Base-by-base conservation (phyloP, 2,888 invertebrate species). In the Troides helena region DNA sequence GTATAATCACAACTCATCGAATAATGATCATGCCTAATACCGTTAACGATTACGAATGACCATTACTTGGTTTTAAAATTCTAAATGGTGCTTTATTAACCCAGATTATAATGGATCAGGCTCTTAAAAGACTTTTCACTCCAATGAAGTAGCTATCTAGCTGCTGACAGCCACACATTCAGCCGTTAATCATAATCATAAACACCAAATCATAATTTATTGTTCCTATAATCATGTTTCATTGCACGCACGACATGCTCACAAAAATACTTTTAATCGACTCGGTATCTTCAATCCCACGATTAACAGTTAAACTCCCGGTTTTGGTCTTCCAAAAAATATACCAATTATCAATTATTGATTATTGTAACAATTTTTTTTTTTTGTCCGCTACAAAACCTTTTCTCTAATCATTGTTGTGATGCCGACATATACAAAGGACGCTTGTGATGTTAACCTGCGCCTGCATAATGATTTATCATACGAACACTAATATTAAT, bases 401-500 rank as follows among this genome's bases (percentile, higher is more conserved):
- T 10, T 3, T 18, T 14, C 30, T 30, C 53, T 3, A 30, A 30
- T 5, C 53, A 53, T 14, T 53, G 18, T 58, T 14, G 6, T 23
- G n/a, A 23, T 23, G 57, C 57, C 12, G 23, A 5, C n/a, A 58
- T 58, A 6, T 58, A 23, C 4, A 25, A 25, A 25, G 14, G 57
- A 23, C 10, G 53, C 56, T 65, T 67, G 23, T 64, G 36, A 67
- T 53, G 53, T 36, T 5, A 21, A 6, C 18, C 59, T 10, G 23
- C 10, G 23, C 53, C 30, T 21, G 39, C n/a, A 30, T 17, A 60
- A 62, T 63, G 56, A 63, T 21, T 63, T 67, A 60, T 67, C 62
- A 57, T 63, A 46, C 63, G 46, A 53, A 66, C 43, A 43, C 46
- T 67, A 53, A 66, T 70, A 63, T 66, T 70, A 63, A 72, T 67